Conservation (phyloP, 2,797 vertebrate genomes). For the Dipus sagitta region DNA sequence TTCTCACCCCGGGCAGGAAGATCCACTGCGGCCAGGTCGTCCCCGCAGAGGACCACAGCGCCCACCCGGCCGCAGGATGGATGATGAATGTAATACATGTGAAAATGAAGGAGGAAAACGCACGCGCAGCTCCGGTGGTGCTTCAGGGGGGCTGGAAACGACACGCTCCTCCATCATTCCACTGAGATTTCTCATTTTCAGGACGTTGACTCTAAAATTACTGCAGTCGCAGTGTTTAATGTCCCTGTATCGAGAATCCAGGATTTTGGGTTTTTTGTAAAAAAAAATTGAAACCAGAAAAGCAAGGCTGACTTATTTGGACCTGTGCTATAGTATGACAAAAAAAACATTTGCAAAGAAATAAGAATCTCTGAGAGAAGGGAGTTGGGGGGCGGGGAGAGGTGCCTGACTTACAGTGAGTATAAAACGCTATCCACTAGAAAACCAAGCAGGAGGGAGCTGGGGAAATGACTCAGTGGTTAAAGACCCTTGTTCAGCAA, state of each 20-base stretch:
- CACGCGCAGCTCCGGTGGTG: slow-evolving; percentile 60
- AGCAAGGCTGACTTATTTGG: slow-evolving; percentile 68
- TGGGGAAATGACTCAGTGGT: too few species aligned
- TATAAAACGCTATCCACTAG: background rate
- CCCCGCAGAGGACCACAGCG: slow-evolving; percentile 57
- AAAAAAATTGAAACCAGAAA: slow-evolving; percentile 70
- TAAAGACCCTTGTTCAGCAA: too few species aligned
- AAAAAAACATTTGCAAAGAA: slow-evolving; percentile 57
- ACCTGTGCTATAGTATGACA: background rate
- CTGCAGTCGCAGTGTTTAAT: slow-evolving; percentile 72
- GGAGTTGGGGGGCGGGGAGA: too few species aligned
- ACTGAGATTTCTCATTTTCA: slow-evolving; percentile 82
- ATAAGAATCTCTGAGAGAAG: background rate
- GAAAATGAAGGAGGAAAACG: slow-evolving; percentile 81
- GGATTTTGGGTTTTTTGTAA: background rate
- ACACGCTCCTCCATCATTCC: slow-evolving; percentile 65
- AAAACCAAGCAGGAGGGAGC: background rate
- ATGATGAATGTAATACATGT: slow-evolving; percentile 74
- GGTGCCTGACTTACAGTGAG: background rate
- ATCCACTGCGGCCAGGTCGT: slow-evolving; percentile 52
- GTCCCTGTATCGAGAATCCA: slow-evolving; percentile 70
- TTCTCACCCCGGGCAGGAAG: slow-evolving; percentile 49
- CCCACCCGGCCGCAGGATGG: slow-evolving; percentile 65
- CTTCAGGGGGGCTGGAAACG: slow-evolving; percentile 63
- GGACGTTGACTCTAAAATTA: slow-evolving; percentile 79